Percentiles rank a stretch among this genome's conserved stretches.
Conservation (phyloP, 2,113 vertebrate species). For the Syngnathus typhle region DNA sequence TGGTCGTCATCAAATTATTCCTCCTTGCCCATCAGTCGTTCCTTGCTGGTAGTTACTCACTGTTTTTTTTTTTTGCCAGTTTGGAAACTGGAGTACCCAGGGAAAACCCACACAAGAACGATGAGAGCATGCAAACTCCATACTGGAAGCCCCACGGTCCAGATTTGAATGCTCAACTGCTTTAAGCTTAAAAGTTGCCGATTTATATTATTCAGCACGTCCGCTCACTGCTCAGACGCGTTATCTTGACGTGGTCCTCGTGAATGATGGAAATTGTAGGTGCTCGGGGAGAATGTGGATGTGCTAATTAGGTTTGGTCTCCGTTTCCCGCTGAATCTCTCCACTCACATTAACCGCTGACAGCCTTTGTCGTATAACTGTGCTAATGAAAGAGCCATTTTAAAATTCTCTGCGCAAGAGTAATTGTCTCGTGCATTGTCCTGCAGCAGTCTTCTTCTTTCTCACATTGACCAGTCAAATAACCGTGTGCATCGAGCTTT, state of each 20-base stretch:
- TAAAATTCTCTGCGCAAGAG: constrained; percentile 62
- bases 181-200: background rate
- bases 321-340: constrained; percentile 54
- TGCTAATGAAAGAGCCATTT: constrained; percentile 69
- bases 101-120: too few relatives aligned
- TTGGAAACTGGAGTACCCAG: too few relatives aligned
- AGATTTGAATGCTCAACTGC: background rate
- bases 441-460: constrained; percentile 27
- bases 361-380: constrained; percentile 55
- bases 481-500: background rate
- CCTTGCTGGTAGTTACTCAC: too few relatives aligned
- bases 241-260: constrained; percentile 15
- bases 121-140: background rate
- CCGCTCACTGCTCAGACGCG: background rate
- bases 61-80: too few relatives aligned
- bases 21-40: too few relatives aligned
- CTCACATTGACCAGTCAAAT: background rate
- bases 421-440: constrained; percentile 69
- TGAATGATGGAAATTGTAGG: constrained; percentile 37
- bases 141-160: background rate
- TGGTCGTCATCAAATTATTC: too few relatives aligned
- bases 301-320: constrained; percentile 62
- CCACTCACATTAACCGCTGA: constrained; percentile 53
- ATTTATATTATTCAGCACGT: background rate
- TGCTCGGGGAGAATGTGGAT: constrained; percentile 54